Evolutionary conservation across 2,888 invertebrate genomes (phyloP).

Genomic region (Xylota segnis): DNA sequence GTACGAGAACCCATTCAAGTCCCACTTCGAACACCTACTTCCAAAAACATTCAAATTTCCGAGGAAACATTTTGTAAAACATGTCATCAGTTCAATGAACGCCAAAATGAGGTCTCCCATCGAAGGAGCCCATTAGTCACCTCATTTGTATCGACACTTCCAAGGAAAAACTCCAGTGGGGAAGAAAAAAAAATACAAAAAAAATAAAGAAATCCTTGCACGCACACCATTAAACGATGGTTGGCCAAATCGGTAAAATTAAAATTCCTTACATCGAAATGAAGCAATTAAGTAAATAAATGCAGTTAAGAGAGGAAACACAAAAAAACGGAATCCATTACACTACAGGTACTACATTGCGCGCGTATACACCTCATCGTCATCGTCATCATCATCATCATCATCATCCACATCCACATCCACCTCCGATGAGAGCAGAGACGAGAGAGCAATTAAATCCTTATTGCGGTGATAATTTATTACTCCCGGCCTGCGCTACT

Average conservation of each 20-base stretch:
- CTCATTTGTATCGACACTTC: constrained; percentile 42
- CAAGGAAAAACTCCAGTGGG: background rate
- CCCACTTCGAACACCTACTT: background rate
- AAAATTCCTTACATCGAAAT: constrained; percentile 69
- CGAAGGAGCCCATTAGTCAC: constrained; percentile 38
- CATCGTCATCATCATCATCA: constrained; percentile 39
- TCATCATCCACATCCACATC: constrained; percentile 33
- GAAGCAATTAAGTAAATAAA: constrained; percentile 70
- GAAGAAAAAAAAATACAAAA: background rate
- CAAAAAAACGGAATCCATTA: constrained; percentile 57
- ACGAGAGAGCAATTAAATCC: constrained; percentile 69
- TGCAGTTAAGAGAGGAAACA: constrained; percentile 14
- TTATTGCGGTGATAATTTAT: constrained; percentile 70
- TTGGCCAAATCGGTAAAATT: constrained; percentile 53
- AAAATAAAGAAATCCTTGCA: background rate
- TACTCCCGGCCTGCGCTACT: constrained; percentile 48
- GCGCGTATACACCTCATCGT: constrained; percentile 13
- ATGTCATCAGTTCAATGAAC: constrained; percentile 18
- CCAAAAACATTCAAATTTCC: background rate
- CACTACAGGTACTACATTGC: constrained; percentile 37
- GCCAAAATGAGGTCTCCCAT: constrained; percentile 20
- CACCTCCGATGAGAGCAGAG: background rate
- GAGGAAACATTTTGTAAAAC: background rate
- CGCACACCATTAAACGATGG: constrained; percentile 4
- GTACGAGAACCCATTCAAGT: background rate